Percentiles rank a stretch among this genome's conserved stretches.
phyloP scores from a whole-genome alignment of 2,888 invertebrate species.

The Apodemia duryi region DNA sequence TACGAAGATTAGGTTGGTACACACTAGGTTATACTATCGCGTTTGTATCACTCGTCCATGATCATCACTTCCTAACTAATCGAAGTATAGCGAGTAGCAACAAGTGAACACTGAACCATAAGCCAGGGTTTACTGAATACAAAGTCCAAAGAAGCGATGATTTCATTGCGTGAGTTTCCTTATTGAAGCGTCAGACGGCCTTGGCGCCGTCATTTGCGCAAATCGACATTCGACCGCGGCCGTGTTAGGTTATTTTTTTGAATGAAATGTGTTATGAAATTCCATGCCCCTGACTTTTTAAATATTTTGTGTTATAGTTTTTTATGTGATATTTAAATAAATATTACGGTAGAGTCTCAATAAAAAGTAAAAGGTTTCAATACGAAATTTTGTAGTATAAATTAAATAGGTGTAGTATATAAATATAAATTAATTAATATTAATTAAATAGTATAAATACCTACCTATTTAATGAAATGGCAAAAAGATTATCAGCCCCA shows the following conservation, averaged over 20 bases:
- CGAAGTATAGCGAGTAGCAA: too few species aligned
- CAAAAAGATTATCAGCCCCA: background rate
- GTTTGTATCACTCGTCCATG: background rate
- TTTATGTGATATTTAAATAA: background rate
- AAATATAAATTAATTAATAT: too few species aligned
- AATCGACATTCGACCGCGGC: conserved; percentile 8
- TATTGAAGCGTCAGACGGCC: background rate
- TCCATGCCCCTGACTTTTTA: background rate
- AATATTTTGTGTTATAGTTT: background rate
- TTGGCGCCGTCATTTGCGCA: background rate
- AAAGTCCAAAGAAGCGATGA: conserved; percentile 6
- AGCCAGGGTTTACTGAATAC: background rate
- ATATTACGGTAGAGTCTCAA: background rate
- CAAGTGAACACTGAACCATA: background rate
- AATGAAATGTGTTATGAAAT: background rate
- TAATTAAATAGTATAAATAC: too few species aligned
- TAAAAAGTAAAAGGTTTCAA: background rate
- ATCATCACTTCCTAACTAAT: background rate
- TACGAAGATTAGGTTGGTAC: background rate
- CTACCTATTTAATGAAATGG: background rate
- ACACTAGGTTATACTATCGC: background rate
- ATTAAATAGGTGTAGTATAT: too few species aligned
- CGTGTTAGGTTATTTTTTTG: background rate
- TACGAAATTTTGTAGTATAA: background rate
- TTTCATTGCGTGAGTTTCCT: conserved; percentile 3